Conservation (phyloP, 2,113 vertebrate species). For the Amblyornis subalaris region DNA sequence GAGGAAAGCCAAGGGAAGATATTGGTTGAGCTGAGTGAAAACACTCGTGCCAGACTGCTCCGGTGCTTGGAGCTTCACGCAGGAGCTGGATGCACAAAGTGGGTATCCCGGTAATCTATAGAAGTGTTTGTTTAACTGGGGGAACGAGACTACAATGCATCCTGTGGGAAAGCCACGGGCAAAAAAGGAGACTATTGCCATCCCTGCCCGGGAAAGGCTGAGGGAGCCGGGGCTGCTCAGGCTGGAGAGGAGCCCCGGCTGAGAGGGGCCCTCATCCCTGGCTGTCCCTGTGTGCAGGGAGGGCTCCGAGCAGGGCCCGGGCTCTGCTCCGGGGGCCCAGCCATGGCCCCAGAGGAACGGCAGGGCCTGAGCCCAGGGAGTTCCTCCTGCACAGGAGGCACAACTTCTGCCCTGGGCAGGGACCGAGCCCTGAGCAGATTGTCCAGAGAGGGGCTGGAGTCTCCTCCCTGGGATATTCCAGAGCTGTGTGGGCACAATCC, state of each 20-base stretch:
- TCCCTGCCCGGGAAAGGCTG: not conserved
- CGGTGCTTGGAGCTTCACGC: not conserved
- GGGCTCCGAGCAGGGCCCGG: not conserved
- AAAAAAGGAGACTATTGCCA: not conserved
- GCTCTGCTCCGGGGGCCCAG: not conserved
- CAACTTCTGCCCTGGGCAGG: not conserved
- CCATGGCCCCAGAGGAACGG: not conserved
- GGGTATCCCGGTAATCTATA: not conserved
- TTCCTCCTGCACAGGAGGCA: not conserved
- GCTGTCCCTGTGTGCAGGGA: not conserved
- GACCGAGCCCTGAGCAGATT: not conserved
- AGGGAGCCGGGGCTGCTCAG: not conserved
- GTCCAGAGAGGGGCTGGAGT: not conserved
- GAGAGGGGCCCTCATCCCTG: not conserved
- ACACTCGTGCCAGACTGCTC: not conserved
- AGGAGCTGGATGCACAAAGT: not conserved
- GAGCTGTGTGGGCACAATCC: not conserved
- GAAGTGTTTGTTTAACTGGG: not conserved
- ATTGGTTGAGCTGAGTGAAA: not conserved
- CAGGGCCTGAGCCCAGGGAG: not conserved
- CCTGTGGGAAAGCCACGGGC: accelerated
- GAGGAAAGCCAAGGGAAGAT: not conserved
- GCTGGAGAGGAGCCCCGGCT: not conserved
- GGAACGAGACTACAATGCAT: not conserved
- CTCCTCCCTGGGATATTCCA: not conserved